Conservation (phyloP, 2,888 invertebrate genomes). For the Bombylius major region DNA sequence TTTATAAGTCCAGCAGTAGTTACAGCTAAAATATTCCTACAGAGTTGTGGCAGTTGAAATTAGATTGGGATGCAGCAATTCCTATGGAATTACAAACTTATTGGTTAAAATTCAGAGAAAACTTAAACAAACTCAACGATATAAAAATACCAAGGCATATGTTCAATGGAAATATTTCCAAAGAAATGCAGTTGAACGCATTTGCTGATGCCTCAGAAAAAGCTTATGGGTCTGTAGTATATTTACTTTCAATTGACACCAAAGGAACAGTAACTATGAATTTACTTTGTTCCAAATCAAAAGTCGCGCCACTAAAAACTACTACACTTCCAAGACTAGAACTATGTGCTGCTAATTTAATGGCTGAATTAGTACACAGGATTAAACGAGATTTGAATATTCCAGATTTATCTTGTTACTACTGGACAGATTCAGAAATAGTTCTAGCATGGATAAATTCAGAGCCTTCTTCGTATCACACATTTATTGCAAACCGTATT, state of each 20-base stretch:
- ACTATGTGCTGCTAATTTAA: neutral
- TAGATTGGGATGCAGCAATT: neutral
- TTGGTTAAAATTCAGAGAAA: too few species aligned
- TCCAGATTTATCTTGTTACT: neutral
- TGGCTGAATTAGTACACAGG: neutral
- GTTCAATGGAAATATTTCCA: neutral
- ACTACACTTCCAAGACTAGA: neutral
- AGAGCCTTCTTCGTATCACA: neutral
- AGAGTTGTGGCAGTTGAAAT: constrained; percentile 7
- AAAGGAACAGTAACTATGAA: neutral
- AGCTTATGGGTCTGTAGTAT: neutral
- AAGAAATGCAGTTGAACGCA: neutral
- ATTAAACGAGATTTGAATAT: neutral
- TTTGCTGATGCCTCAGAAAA: neutral
- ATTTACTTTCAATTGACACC: neutral
- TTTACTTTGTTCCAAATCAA: neutral
- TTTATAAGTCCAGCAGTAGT: constrained; percentile 9
- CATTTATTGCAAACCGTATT: neutral
- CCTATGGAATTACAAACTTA: too few species aligned
- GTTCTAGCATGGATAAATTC: neutral
- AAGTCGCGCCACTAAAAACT: neutral
- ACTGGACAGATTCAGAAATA: neutral
- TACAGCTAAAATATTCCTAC: constrained; percentile 11
- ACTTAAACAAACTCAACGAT: too few species aligned
- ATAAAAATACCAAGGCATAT: neutral